A percentile compares a stretch with the other conserved stretches of the same genome.
phyloP scores from a whole-genome alignment of 1,140 invertebrate species.

The Drosophila subpulchrella region DNA sequence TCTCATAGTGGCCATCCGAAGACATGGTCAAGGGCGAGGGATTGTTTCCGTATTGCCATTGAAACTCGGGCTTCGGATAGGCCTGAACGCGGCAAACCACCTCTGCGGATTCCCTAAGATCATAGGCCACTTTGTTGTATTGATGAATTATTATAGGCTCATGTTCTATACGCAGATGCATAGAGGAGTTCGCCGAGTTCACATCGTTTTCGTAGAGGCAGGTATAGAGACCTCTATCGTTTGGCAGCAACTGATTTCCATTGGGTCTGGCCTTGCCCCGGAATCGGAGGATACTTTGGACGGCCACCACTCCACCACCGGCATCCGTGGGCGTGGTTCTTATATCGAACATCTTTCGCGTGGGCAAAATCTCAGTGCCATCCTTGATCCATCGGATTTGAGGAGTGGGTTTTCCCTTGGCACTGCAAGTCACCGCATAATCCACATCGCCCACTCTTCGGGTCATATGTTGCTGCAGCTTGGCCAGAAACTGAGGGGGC shows the following conservation, averaged over 20 bases:
- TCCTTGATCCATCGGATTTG: constrained; percentile 94
- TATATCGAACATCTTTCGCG: constrained; percentile 91
- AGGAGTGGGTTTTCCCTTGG: constrained; percentile 94
- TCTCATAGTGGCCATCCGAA: constrained; percentile 93
- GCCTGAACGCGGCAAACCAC: constrained; percentile 95
- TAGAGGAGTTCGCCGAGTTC: constrained; percentile 92
- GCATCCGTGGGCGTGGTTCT: constrained; percentile 90
- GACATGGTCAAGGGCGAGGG: constrained; percentile 89
- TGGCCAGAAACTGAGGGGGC: constrained; percentile 92
- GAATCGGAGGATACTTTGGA: constrained; percentile 93
- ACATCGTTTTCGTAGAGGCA: constrained; percentile 96
- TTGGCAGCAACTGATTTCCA: constrained; percentile 91
- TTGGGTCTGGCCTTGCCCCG: constrained; percentile 90
- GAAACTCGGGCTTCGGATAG: constrained; percentile 95
- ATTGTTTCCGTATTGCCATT: constrained; percentile 93
- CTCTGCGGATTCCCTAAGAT: constrained; percentile 92
- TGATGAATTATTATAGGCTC: constrained; percentile 93
- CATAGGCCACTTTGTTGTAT: constrained; percentile 95
- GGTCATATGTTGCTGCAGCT: constrained; percentile 92
- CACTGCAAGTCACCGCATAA: constrained; percentile 92
- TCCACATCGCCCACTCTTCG: constrained; percentile 92
- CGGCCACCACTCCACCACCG: constrained; percentile 90
- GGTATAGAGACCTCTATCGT: constrained; percentile 94
- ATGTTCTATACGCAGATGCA: constrained; percentile 96
- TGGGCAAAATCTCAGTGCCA: constrained; percentile 90